Conservation (phyloP, 2,797 vertebrate genomes). For the Peromyscus nudipes region DNA sequence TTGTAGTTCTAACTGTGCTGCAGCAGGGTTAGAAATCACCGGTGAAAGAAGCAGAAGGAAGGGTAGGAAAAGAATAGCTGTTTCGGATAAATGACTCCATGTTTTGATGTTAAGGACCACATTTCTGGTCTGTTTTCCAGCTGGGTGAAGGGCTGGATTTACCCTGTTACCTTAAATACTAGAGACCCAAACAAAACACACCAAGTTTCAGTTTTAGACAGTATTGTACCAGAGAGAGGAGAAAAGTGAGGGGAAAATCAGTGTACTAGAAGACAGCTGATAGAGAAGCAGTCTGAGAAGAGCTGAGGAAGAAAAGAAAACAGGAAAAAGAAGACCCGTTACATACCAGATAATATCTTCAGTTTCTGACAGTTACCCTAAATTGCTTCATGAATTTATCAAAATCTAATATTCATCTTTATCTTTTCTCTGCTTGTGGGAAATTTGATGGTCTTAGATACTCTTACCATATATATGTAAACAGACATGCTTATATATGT, state of each 20-base stretch:
- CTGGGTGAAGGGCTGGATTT: constrained; percentile 16
- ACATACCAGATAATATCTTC: background rate
- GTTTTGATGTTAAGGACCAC: constrained; percentile 30
- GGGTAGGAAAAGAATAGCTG: background rate
- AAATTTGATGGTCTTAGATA: background rate
- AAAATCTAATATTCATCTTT: constrained; percentile 41
- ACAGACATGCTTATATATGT: background rate
- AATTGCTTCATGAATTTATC: constrained; percentile 11
- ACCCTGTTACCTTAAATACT: background rate
- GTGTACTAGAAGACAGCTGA: background rate
- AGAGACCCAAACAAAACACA: constrained; percentile 29
- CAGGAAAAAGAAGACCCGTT: background rate
- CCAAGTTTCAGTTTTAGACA: background rate
- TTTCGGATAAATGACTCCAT: background rate
- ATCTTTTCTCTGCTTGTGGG: constrained; percentile 1
- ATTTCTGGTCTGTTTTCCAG: constrained; percentile 60
- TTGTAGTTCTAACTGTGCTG: background rate
- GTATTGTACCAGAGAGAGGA: background rate
- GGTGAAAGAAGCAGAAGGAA: background rate
- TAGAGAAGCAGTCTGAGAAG: background rate
- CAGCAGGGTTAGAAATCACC: constrained; percentile 43
- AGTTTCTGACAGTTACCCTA: constrained; percentile 5
- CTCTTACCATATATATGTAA: background rate
- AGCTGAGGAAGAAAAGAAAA: background rate
- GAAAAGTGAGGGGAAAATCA: background rate